Base-by-base conservation (phyloP, 2,888 invertebrate species). In the Eumerus sabulonum region DNA sequence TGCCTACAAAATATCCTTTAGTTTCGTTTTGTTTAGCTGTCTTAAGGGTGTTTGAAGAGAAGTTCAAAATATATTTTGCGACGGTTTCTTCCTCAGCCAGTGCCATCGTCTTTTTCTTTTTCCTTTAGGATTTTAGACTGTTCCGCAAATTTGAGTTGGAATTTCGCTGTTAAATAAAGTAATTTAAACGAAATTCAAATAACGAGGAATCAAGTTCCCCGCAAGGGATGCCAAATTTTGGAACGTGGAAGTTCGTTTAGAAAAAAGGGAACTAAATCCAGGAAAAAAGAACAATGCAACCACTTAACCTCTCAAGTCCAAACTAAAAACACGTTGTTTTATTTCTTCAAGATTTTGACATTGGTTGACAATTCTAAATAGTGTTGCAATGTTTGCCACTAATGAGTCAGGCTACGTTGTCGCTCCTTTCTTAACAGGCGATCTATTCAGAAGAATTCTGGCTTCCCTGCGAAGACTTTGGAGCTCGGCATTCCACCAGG, bases 151-250 rank as follows among this genome's bases (percentile, higher is more conserved):
- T 48, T 18, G 11, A 48, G 27, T 27, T 27, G 27, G 12, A 48
- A 48, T 48, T 19, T 19, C 12, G 19, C 19, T 48, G 12, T 19
- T 19, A 14, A 48, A 48, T 19, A 18, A 7, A 12, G 13, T 12
- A 12, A 18, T 48, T 48, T 48, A n/a, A n/a, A 18, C 19, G 48
- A 17, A 18, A 18, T 48, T 48, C 9, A 48, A 18, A 13, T 17
- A 18, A 54, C 40, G 57, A 42, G 19, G 44, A 44, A 57, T 44
- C 42, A 44, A 44, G 42, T 54, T 40, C 54, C 54, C 54, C 42
- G 57, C 57, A 57, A 44, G 57, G 27, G 57, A 57, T 57, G 57
- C 57, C 44, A 44, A 57, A 44, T 50, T 35, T 53, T 53, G 11
- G 16, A 16, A 45, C 27, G 27, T 27, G 7, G 27, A 7, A 2